Evolutionary conservation across 2,113 vertebrate genomes (phyloP).

Genomic region (Ariopsis seemanni): DNA sequence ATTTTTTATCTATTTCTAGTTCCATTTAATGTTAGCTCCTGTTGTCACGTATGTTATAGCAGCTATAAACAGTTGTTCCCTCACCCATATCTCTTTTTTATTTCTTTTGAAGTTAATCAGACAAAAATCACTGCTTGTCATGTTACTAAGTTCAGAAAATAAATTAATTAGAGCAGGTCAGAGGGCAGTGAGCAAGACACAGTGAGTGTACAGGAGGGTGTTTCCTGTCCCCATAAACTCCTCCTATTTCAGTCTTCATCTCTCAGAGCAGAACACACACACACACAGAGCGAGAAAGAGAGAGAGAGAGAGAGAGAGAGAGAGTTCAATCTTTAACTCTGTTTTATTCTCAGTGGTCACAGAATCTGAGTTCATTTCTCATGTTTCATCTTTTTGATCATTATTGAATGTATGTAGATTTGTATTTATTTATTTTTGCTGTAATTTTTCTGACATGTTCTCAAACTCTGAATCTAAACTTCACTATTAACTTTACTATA

Average conservation of each 20-base stretch:
- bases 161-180: neutral
- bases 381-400: neutral
- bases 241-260: neutral
- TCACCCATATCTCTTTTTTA: neutral
- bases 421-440: neutral
- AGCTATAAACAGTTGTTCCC: neutral
- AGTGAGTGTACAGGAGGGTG: neutral
- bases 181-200: neutral
- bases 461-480: neutral
- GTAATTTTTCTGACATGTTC: neutral
- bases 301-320: neutral
- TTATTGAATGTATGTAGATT: neutral
- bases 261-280: neutral
- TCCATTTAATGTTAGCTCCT: too few relatives aligned
- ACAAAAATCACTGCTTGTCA: neutral
- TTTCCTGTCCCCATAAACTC: neutral
- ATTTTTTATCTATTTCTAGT: neutral
- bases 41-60: too few relatives aligned
- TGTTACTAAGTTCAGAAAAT: neutral
- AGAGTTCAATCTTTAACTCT: neutral
- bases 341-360: neutral
- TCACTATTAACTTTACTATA: too few relatives aligned
- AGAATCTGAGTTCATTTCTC: neutral
- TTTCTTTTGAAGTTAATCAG: neutral
- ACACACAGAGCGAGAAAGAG: neutral